Conservation (phyloP, 2,888 invertebrate genomes). For the Ochlodes sylvanus region DNA sequence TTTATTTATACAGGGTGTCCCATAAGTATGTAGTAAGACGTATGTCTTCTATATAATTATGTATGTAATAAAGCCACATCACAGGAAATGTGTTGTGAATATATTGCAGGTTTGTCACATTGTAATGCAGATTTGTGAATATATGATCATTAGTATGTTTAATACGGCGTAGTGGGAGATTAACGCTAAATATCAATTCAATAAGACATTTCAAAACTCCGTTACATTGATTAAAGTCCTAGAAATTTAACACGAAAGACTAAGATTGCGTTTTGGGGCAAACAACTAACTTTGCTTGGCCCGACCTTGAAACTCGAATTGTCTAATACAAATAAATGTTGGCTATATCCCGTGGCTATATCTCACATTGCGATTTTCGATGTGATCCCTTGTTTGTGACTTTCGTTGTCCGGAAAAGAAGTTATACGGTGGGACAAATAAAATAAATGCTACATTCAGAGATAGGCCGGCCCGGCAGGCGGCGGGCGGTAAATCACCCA, state of each 20-base stretch:
- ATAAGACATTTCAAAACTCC: too few species aligned
- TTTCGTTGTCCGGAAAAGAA: slow-evolving; percentile 3
- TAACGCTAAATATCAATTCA: too few species aligned
- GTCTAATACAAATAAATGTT: neutral
- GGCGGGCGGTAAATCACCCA: slow-evolving; percentile 1
- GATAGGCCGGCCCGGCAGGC: neutral
- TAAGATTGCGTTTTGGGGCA: neutral
- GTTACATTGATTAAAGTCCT: too few species aligned
- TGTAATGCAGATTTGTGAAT: too few species aligned
- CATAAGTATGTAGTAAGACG: too few species aligned
- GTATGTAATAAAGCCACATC: too few species aligned
- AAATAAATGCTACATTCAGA: slow-evolving; percentile 14
- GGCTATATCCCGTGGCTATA: neutral
- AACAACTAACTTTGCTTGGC: neutral
- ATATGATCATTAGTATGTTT: too few species aligned
- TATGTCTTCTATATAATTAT: too few species aligned
- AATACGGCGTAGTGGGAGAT: too few species aligned
- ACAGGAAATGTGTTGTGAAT: too few species aligned
- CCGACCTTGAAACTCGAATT: neutral
- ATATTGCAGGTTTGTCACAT: too few species aligned
- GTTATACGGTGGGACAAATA: slow-evolving; percentile 20
- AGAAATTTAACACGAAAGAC: neutral
- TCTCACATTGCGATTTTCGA: neutral
- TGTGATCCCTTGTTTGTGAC: neutral
- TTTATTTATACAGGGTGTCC: too few species aligned